These are phyloP conservation scores for Selene dorsalis DNA, from an alignment of 2,797 vertebrate genomes.

Conservation along the genomic window DNA sequence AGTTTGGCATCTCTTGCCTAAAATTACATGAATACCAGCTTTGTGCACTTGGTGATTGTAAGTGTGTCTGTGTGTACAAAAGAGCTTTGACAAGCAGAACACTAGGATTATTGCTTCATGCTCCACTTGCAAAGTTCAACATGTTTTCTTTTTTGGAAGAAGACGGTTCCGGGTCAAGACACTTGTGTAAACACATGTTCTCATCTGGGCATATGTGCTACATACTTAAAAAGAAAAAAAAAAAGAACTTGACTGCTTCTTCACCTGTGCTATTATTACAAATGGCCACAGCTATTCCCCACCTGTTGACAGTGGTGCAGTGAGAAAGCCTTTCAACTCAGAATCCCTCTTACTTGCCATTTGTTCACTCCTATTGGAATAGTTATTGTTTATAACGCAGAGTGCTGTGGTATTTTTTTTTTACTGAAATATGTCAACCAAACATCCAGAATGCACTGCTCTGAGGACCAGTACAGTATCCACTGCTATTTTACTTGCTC, in stretches of 20 bases:
- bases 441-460: background rate
- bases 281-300: background rate
- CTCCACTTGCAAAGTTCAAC: slow-evolving; percentile 25
- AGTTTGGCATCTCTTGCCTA: background rate
- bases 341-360: slow-evolving; percentile 46
- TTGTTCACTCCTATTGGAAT: background rate
- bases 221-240: background rate
- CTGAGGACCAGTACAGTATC: background rate
- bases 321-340: slow-evolving; percentile 46
- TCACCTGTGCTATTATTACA: background rate
- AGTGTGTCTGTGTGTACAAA: background rate
- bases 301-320: slow-evolving; percentile 19
- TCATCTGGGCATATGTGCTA: no score
- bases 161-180: background rate
- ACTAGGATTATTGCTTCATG: slow-evolving; percentile 21
- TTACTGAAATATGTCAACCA: background rate
- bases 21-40: background rate
- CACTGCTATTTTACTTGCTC: background rate
- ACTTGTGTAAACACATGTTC: slow-evolving; percentile 7
- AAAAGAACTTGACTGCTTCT: background rate
- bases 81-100: slow-evolving; percentile 7
- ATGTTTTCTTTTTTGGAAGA: background rate
- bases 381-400: background rate
- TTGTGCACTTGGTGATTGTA: background rate
- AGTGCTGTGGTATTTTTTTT: background rate